Conservation (phyloP, 2,797 vertebrate genomes). For the Phalloptychus januarius region DNA sequence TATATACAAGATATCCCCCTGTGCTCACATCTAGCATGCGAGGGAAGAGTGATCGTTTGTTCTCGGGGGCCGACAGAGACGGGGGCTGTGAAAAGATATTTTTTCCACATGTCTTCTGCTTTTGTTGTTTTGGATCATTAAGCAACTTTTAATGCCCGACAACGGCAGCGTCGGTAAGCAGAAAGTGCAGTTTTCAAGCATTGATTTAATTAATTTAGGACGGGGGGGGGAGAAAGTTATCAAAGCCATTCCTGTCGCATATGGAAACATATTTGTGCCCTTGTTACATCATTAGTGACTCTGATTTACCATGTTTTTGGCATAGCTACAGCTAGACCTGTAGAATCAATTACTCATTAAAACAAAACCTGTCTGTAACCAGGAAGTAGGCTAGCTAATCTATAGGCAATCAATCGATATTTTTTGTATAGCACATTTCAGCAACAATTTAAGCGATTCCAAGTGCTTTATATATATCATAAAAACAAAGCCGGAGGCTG, state of each 20-base stretch:
- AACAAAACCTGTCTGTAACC: background rate
- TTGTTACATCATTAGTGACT: background rate
- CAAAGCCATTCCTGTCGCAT: background rate
- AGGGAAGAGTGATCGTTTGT: background rate
- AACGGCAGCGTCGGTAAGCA: background rate
- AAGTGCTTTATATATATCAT: no score
- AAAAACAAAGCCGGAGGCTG: no score
- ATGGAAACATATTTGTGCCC: background rate
- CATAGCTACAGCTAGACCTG: background rate
- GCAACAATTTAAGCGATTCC: no score
- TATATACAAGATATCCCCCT: constrained; percentile 20
- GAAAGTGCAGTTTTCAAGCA: background rate
- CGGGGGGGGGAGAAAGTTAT: no score
- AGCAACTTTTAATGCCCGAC: background rate
- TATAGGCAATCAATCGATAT: background rate
- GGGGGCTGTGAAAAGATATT: background rate
- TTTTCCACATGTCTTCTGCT: background rate
- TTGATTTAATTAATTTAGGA: background rate
- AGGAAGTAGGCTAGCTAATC: background rate
- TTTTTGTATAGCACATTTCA: no score
- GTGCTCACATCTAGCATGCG: background rate
- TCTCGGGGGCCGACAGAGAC: background rate
- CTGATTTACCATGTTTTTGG: background rate
- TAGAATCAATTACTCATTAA: background rate
- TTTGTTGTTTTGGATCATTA: background rate